These are phyloP conservation scores for Amorpha juglandis DNA, from an alignment of 2,888 invertebrate species.

Conservation along the genomic window DNA sequence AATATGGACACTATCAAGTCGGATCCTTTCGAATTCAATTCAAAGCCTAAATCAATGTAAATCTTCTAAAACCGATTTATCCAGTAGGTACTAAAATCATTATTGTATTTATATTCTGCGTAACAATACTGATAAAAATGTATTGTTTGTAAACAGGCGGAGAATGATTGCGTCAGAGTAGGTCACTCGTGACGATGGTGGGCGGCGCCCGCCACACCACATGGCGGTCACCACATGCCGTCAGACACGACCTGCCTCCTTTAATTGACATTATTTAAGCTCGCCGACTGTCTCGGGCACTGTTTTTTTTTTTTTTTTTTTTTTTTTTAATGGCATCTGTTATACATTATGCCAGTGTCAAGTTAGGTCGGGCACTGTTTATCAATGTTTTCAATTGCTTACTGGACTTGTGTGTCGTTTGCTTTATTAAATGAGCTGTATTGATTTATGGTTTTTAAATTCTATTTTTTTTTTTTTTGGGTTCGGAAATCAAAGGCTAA, in stretches of 20 bases:
- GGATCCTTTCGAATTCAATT: no score
- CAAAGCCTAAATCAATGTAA: no score
- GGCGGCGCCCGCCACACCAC: constrained; percentile 7
- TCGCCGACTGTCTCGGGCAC: background rate
- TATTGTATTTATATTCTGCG: background rate
- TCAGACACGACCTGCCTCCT: background rate
- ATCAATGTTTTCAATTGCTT: background rate
- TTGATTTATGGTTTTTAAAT: background rate
- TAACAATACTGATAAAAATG: constrained; percentile 11
- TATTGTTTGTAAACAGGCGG: constrained; percentile 16
- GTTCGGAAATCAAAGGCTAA: no score
- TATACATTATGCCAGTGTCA: no score
- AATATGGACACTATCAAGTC: no score
- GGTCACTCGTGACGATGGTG: constrained; percentile 1
- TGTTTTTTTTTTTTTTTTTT: no score
- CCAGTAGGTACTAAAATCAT: no score
- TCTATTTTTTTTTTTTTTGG: background rate
- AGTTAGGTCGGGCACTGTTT: background rate
- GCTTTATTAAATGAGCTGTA: background rate
- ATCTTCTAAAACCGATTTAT: no score
- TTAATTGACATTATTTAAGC: constrained; percentile 19
- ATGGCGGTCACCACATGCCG: background rate
- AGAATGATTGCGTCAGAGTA: constrained; percentile 1
- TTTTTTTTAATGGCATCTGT: no score
- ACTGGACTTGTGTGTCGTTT: background rate